A percentile compares a stretch with the other conserved stretches of the same genome.
These are phyloP conservation scores for Danionella dracula DNA, from an alignment of 2,797 vertebrate genomes.

Conservation along the genomic window DNA sequence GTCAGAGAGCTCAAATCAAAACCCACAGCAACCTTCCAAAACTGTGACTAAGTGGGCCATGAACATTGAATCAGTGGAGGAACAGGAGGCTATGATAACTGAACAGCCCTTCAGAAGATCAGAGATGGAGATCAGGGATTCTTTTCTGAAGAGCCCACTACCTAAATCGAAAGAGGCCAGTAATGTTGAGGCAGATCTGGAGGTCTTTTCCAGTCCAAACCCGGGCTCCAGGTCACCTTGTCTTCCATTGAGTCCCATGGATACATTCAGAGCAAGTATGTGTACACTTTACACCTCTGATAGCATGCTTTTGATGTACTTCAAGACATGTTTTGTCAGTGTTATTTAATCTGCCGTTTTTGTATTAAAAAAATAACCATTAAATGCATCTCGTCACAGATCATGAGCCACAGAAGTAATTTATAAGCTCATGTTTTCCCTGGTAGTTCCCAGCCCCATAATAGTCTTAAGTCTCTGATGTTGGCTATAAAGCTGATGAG, in stretches of 20 bases:
- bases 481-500: no score
- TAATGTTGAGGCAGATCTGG: neutral
- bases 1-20: conserved; percentile 35
- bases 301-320: no score
- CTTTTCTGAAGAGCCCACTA: conserved; percentile 41
- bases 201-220: neutral
- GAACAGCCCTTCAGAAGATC: conserved; percentile 1
- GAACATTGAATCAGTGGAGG: neutral
- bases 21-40: neutral
- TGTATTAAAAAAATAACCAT: no score
- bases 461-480: no score
- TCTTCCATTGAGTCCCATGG: conserved; percentile 6
- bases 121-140: neutral
- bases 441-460: no score
- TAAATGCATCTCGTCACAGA: no score
- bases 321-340: no score
- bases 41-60: neutral
- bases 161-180: neutral
- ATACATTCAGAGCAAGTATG: conserved; percentile 9
- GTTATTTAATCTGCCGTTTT: no score
- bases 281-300: no score
- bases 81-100: neutral
- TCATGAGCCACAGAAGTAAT: no score
- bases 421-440: no score
- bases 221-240: neutral